Evolutionary conservation across 1,140 invertebrate species (phyloP).

Genomic region (Papilio polyxenes): DNA sequence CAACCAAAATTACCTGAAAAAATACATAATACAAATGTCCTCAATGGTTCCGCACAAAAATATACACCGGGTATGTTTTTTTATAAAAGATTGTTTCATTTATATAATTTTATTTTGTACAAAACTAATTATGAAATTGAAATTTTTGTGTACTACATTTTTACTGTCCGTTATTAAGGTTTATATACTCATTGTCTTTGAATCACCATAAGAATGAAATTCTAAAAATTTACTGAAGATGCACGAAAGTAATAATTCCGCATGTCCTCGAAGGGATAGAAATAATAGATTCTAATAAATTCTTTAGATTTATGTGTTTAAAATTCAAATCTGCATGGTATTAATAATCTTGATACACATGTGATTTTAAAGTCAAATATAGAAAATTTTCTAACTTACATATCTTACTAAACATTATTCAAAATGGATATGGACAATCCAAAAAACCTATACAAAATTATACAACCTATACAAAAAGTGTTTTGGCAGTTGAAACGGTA

Average conservation of each 20-base stretch:
- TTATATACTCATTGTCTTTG: neutral
- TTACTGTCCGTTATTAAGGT: neutral
- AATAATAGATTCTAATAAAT: neutral
- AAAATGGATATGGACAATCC: no score
- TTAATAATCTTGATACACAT: neutral
- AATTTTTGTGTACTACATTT: neutral
- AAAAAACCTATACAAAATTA: no score
- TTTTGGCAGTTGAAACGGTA: no score
- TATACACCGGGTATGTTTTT: slow-evolving; percentile 69
- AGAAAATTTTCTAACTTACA: no score
- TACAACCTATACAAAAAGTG: no score
- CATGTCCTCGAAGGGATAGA: neutral
- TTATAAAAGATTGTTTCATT: neutral
- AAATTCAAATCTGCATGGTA: neutral
- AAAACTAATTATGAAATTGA: neutral
- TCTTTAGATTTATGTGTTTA: neutral
- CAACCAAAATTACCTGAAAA: slow-evolving; percentile 70
- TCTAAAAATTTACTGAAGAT: neutral
- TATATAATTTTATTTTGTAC: neutral
- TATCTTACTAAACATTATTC: no score
- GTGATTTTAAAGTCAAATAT: neutral
- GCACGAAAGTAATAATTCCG: neutral
- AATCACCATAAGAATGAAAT: neutral
- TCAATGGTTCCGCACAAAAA: slow-evolving; percentile 74
- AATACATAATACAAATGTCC: slow-evolving; percentile 63